Evolutionary conservation across 30 jellyfish, hydroid and myxozoan genomes (phyloP), one percentile per base, ranked within the genome.

Genomic region (Cassiopea andromeda): DNA sequence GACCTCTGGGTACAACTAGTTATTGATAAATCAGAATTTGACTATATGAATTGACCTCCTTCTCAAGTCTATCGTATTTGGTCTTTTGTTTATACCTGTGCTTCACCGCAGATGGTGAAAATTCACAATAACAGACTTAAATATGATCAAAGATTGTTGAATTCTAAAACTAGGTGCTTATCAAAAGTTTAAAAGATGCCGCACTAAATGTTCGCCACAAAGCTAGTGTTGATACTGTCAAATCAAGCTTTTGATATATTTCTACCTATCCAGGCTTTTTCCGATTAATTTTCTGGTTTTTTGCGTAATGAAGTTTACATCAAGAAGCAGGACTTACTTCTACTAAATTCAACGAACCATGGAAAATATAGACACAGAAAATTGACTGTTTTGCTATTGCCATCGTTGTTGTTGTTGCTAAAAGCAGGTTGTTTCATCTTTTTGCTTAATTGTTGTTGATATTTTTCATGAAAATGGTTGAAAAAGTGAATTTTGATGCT

Each of bases 81-180:
- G 73, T 64, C 38, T 64, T 64, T 64, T 64, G 73, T 64, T 64
- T 64, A 64, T 17, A 14, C 73, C 73, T 5, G 73, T 5, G n/a
- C 38, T n/a, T 43, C 27, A 70, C 79, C 79, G 50, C 79, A 70
- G 79, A 70, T 70, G 84, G 70, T n/a, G 69, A 47, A 50, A 43
- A 75, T 16, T 50, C 70, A 75, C 48, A 75, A 75, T 75, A 75
- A 75, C 84, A 18, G 70, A 1, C 44, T 47, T 75, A 75, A 75
- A 44, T 75, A 46, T 75, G 69, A 46, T 75, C 69, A 75, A 27
- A 75, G 69, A 43, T 17, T 75, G 84, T 75, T 75, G 84, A 44
- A 50, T 75, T 75, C 4, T 75, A 75, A 75, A 12, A 19, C 79
- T 70, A 70, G 8, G 79, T 43, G 79, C 79, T 70, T 70, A 70